phyloP scores from a whole-genome alignment of 1,140 invertebrate genomes.

The Ceratina japonica region DNA sequence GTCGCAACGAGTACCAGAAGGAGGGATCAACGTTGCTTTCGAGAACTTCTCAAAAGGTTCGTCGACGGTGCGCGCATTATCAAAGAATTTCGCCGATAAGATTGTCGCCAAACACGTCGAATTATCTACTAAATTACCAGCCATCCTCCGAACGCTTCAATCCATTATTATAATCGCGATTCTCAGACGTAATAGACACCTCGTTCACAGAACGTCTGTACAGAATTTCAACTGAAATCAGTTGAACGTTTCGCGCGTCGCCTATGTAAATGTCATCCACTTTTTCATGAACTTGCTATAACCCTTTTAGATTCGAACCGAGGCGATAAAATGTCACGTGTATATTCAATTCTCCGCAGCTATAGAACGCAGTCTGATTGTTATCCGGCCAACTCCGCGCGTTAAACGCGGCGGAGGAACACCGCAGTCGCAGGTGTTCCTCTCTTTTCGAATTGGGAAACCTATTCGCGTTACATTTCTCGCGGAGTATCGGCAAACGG shows the following conservation, averaged over 20 bases:
- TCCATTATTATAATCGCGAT: neutral
- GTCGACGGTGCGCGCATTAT: slow-evolving; percentile 48
- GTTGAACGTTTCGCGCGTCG: too few relatives aligned
- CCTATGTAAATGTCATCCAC: too few relatives aligned
- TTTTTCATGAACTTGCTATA: neutral
- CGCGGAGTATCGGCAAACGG: slow-evolving; percentile 7
- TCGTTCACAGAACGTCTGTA: too few relatives aligned
- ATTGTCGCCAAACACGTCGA: slow-evolving; percentile 5
- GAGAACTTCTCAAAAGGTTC: slow-evolving; percentile 65
- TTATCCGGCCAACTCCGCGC: neutral
- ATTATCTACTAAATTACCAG: neutral
- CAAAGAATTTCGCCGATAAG: slow-evolving; percentile 48
- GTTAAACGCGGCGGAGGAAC: slow-evolving; percentile 13
- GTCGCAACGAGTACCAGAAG: slow-evolving; percentile 66
- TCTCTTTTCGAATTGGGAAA: neutral
- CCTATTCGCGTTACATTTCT: neutral
- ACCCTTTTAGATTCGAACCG: neutral
- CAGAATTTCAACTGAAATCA: too few relatives aligned
- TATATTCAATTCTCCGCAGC: neutral
- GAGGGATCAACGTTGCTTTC: slow-evolving; percentile 70
- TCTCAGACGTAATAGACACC: too few relatives aligned
- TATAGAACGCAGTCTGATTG: slow-evolving; percentile 8
- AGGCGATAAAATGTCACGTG: neutral
- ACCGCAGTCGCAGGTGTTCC: neutral
- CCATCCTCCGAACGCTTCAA: too few relatives aligned